phyloP scores from a whole-genome alignment of 2,797 vertebrate species.

The Decapterus maruadsi region DNA sequence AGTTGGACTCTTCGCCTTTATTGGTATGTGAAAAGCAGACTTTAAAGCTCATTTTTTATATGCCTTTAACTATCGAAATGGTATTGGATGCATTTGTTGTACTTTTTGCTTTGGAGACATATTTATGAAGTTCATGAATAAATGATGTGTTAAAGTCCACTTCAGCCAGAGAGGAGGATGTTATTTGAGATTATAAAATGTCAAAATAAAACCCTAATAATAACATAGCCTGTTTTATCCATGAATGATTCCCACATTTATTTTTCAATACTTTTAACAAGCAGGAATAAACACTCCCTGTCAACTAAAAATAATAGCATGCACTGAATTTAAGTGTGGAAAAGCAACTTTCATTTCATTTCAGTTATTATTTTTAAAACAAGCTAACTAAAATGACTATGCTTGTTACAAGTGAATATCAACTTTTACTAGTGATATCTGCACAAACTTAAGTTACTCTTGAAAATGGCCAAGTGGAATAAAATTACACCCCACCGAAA shows the following conservation, averaged over 20 bases:
- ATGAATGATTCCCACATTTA: conserved; percentile 3
- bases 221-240: not conserved
- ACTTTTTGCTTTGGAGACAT: conserved; percentile 33
- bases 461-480: not conserved
- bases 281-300: not conserved
- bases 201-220: not conserved
- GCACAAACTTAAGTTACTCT: not conserved
- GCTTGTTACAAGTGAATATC: not conserved
- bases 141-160: conserved; percentile 34
- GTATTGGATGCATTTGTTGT: conserved; percentile 28
- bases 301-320: not conserved
- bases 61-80: conserved; percentile 19
- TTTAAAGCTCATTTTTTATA: too few relatives aligned
- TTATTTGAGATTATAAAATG: conserved; percentile 14
- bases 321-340: not conserved
- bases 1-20: conserved; percentile 32
- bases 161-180: conserved; percentile 20
- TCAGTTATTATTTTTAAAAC: not conserved
- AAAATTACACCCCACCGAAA: not conserved
- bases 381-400: not conserved
- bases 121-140: conserved; percentile 47
- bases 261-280: conserved; percentile 6
- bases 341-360: not conserved
- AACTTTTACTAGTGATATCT: not conserved
- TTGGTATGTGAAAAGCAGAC: too few relatives aligned